phyloP scores from a whole-genome alignment of 2,888 invertebrate species.

The Macaria notata region DNA sequence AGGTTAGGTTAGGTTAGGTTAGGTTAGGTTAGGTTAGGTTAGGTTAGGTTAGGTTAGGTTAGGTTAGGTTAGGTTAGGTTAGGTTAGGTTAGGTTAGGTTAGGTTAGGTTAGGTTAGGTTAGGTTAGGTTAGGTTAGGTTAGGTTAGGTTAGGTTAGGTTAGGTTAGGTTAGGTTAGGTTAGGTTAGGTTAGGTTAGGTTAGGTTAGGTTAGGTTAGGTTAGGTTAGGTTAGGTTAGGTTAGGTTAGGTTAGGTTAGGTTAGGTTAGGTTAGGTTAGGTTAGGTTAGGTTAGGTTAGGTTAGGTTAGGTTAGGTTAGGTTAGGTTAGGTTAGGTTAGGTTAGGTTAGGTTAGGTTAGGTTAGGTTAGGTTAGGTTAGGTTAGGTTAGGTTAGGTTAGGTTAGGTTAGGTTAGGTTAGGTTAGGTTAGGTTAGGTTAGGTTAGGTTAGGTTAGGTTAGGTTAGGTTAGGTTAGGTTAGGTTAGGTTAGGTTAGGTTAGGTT shows the following conservation, averaged over 20 bases:
- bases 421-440: conserved; percentile 21
- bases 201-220: conserved; percentile 25
- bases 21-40: conserved; percentile 29
- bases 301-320: conserved; percentile 21
- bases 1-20: conserved; percentile 24
- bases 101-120: conserved; percentile 26
- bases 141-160: conserved; percentile 29
- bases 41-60: conserved; percentile 29
- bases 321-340: conserved; percentile 28
- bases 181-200: conserved; percentile 27
- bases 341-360: conserved; percentile 14
- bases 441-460: conserved; percentile 22
- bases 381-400: conserved; percentile 27
- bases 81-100: conserved; percentile 28
- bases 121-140: conserved; percentile 27
- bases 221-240: conserved; percentile 29
- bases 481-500: too few species aligned
- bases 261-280: conserved; percentile 32
- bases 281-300: conserved; percentile 35
- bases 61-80: conserved; percentile 29
- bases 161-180: conserved; percentile 28
- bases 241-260: conserved; percentile 32
- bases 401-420: conserved; percentile 21
- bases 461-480: too few species aligned
- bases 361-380: conserved; percentile 30